Percentiles rank a stretch among this genome's conserved stretches.
Conservation (phyloP, 2,797 vertebrate genomes). For the Acanthornis magna region DNA sequence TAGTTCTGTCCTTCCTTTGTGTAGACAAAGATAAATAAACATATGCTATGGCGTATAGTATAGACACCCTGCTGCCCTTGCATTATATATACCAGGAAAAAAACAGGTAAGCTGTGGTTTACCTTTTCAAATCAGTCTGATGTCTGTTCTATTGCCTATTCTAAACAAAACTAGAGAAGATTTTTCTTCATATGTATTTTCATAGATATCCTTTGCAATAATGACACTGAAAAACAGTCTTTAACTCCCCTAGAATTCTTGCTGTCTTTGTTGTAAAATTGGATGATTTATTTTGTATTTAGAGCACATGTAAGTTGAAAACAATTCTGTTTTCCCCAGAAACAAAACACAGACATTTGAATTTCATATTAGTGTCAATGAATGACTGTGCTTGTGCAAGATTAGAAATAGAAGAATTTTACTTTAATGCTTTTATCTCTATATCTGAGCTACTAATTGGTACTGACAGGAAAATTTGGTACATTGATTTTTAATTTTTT, state of each 20-base stretch:
- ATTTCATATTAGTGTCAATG: not conserved
- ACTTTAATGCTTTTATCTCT: not conserved
- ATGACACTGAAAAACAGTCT: accelerated
- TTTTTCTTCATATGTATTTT: not conserved
- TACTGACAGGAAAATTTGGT: not conserved
- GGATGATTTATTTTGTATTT: not conserved
- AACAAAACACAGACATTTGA: not conserved
- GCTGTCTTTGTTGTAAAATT: not conserved
- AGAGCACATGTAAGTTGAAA: not conserved
- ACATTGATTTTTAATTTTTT: not conserved
- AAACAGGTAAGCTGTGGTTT: not conserved
- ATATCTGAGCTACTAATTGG: not conserved
- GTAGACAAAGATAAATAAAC: not conserved
- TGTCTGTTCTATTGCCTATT: not conserved
- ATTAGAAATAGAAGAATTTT: not conserved
- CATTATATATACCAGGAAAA: not conserved
- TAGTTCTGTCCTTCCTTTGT: not conserved
- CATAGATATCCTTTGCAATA: not conserved
- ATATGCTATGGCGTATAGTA: not conserved
- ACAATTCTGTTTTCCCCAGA: not conserved
- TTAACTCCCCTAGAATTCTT: not conserved
- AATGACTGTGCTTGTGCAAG: not conserved
- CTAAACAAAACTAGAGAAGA: not conserved
- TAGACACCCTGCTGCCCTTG: not conserved
- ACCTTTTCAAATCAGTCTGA: not conserved